Base-by-base conservation (phyloP, 2,888 invertebrate genomes). In the Acronicta alni region DNA sequence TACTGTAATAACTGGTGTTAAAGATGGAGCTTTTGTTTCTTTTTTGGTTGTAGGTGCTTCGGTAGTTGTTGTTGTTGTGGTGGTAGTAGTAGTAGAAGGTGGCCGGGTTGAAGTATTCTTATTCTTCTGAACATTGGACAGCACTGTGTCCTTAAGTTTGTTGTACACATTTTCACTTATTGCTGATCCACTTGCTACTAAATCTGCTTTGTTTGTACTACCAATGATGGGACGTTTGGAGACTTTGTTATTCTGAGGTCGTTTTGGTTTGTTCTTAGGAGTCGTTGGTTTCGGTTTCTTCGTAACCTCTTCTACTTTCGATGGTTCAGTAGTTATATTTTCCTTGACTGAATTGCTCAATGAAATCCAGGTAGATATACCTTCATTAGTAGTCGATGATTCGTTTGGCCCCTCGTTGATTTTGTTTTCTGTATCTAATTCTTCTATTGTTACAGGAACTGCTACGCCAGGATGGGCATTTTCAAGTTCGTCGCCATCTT, bases 321-420 rank as follows among this genome's bases (percentile, higher is more conserved):
- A 89, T 5, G 93, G 83, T 67, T 93, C 93, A 1, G 92, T 93
- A n/a, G 91, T 85, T 35, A 80, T 64, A 54, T 84, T 90, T 47
- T 88, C 88, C 70, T 84, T 89, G 2, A 86, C 72, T 0, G 94
- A 90, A 64, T 89, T 93, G 67, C 96, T 97, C 16, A 97, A 84
- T 16, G 97, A 90, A 62, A 97, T 96, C 97, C 97, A 97, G 0
- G 97, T 97, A 0, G 97, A 97, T 63, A 97, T 94, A 0, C 97
- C 97, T 81, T 95, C 96, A 53, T 95, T 95, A 20, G 95, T 95
- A 46, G 94, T 97, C 57, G 94, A 96, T 56, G 92, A 90, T 77
- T 94, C 84, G 39, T 56, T 75, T 26, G 60, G 48, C 0, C 44
- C 35, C 5, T 82, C 86, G 45, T 75, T 77, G 23, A 95, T 82